Evolutionary conservation across 1,140 invertebrate genomes (phyloP), one percentile per base, ranked within the genome.

Genomic region (Chironomus tepperi): DNA sequence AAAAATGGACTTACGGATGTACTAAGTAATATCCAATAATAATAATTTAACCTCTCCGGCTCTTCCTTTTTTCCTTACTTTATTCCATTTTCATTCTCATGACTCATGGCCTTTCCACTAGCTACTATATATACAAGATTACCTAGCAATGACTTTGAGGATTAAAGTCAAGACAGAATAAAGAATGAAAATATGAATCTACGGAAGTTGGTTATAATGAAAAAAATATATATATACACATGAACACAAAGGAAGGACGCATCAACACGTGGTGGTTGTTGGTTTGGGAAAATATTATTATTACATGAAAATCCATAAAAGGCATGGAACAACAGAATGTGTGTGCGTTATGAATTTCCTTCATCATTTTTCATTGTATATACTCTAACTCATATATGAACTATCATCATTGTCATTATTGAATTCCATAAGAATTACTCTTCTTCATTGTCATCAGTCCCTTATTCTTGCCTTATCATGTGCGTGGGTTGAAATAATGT

Each of bases 271-370:
- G 47, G 47, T 57, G 47, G 47, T 15, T 1, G 12, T 57, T 57
- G 9, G 9, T 47, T 15, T 47, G 47, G 47, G 47, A 57, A 57
- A 34, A 34, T 34, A 34, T 34, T 34, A 34, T 34, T 34, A 34
- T 34, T 57, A 57, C 47, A 57, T 57, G 47, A 57, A 57, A 57
- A 57, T 57, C 47, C 47, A 57, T 57, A 57, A 57, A 57, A n/a
- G n/a, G 12, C 12, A 57, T 57, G 47, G n/a, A 57, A 57, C 12
- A 57, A 12, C 47, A 34, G 5, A 34, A 34, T 34, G 5, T 34
- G 1, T 34, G 24, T 34, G 24, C 24, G 24, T 34, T 34, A 34
- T 34, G 24, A 34, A 34, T 34, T n/a, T 57, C 47, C 12, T n/a
- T 1, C n/a, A n/a, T 57, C 47, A 57, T 57, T 57, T 57, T 57